Base-by-base conservation (phyloP, 2,888 invertebrate genomes). In the Phengaris alcon region DNA sequence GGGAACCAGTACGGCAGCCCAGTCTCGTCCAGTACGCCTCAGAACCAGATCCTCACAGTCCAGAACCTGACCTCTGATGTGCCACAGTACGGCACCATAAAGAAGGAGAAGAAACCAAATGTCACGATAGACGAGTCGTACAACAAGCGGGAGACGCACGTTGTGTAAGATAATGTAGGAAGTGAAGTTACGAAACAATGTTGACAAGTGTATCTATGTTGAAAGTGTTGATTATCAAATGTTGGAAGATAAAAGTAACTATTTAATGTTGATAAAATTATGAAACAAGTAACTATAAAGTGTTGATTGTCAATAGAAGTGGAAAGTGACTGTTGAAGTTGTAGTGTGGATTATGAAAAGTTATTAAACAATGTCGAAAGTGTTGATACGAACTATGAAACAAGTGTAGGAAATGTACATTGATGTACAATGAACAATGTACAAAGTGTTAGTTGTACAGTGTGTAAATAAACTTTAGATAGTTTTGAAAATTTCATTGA, bases 31-130 rank as follows among this genome's bases (percentile, higher is more conserved):
- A 91, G 89, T 83, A 91, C 88, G 70, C 94, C 89, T 64, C 94
- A 88, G 80, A 89, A 87, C 82, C 95, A 95, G 84, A 95, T 95
- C 79, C 89, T 95, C 2, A 95, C 95, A 78, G 94, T 95, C 54
- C 95, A 95, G 79, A 94, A 94, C 81, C 85, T 94, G 13, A 90
- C 93, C 0, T 87, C 89, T 0, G 93, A 93, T 79, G 90, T 91
- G n/a, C 94, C 94, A 0, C 93, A 93, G 64, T 94, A 94, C 83
- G 94, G 93, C n/a, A 94, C 94, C 0, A 93, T 94, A 51, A 88
- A 92, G 78, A 93, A 93, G 82, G 94, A 94, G 77, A 91, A 92
- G 80, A 93, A 93, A 85, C 93, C 93, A 82, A 94, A 93, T 79
- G 93, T 93, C 51, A 94, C 93, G 8, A 94, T 93, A 82, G 91